Evolutionary conservation across 2,797 vertebrate species (phyloP), one percentile per base, ranked within the genome.

Genomic region (Ctenopoma kingsleyae): DNA sequence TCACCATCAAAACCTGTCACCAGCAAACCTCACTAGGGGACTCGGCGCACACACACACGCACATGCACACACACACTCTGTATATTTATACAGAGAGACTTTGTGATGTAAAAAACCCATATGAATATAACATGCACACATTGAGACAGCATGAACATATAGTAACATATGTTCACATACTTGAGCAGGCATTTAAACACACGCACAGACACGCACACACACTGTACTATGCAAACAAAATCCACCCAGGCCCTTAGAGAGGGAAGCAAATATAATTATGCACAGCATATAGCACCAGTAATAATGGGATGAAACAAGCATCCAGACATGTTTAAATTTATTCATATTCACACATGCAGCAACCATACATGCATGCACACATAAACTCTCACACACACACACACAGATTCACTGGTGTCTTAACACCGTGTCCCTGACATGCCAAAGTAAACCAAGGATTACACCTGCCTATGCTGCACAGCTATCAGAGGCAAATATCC

Each of bases 401-500:
- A 40, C 38, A 35, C 44, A 13, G 25, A 71, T 49, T 56, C 59
- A 30, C 46, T 43, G 52, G 35, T 65, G 41, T 71, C 55, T 67
- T 61, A 51, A 65, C 12, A 15, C 43, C 0, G 2, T 60, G 44
- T 76, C 62, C 40, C 60, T 59, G 76, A 78, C 72, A 72, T 76
- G 80, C 78, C 73, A 76, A 78, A 85, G 76, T 46, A 83, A 83
- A 85, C 52, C 67, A 40, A 48, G 20, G 61, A 54, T 75, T 78
- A 67, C 67, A 77, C 81, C 85, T 80, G 67, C 65, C 67, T 82
- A 63, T 59, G 67, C 64, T 77, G 78, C 81, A 72, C 60, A 73
- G 74, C 75, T 57, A 69, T 72, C 15, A 71, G 62, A 83, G 51
- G 73, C 57, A 79, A 80, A 85, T 75, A 85, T 85, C 81, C 74